Evolutionary conservation across 2,888 invertebrate species (phyloP).

Genomic region (Linnaemya vulpina): DNA sequence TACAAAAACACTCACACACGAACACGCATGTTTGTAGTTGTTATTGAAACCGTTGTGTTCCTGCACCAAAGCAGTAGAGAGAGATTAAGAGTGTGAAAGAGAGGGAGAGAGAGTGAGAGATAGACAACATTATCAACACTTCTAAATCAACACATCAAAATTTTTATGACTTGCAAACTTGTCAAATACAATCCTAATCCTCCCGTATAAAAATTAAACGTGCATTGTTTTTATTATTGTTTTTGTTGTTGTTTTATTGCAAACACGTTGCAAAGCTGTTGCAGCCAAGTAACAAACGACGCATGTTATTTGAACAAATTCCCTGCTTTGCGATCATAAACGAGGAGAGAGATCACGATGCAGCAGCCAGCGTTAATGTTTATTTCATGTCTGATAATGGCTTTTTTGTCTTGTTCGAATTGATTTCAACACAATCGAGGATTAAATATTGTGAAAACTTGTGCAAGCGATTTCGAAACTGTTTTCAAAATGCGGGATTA

Average conservation of each 20-base stretch:
- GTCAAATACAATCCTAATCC: conserved; percentile 83
- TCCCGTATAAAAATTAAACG: conserved; percentile 67
- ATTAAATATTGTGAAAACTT: conserved; percentile 42
- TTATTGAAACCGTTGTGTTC: conserved; percentile 81
- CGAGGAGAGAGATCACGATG: conserved; percentile 38
- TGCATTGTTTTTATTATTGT: conserved; percentile 14
- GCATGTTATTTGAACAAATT: conserved; percentile 33
- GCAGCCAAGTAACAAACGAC: conserved; percentile 16
- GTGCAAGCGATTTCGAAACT: conserved; percentile 10
- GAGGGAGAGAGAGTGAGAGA: conserved; percentile 33
- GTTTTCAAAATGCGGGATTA: conserved; percentile 49
- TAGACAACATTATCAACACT: conserved; percentile 61
- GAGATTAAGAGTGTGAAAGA: conserved; percentile 7
- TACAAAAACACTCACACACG: conserved; percentile 74
- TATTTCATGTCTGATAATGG: conserved; percentile 64
- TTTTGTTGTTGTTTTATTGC: conserved; percentile 27
- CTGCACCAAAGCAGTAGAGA: conserved; percentile 57
- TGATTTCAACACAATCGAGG: conserved; percentile 41
- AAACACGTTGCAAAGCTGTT: conserved; percentile 31
- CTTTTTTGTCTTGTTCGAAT: conserved; percentile 43
- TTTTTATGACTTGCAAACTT: conserved; percentile 74
- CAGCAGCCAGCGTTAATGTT: conserved; percentile 55
- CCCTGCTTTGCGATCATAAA: conserved; percentile 48
- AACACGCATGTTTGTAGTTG: conserved; percentile 81
- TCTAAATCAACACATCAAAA: conserved; percentile 73